Evolutionary conservation across 1,140 invertebrate genomes (phyloP).

Genomic region (Rhopalosiphum padi): DNA sequence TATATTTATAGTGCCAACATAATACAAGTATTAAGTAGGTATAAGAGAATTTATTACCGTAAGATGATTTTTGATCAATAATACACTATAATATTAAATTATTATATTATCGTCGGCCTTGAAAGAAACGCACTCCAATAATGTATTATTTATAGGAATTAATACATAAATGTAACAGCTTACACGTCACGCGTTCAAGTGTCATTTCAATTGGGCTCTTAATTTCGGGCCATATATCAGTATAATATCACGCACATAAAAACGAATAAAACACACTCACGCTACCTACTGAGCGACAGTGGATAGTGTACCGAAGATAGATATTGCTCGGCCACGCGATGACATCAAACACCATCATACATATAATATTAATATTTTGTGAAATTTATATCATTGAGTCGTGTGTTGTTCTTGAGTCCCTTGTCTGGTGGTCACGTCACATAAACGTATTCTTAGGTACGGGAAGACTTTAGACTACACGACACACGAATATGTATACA

Average conservation of each 20-base stretch:
- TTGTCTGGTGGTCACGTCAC: not conserved
- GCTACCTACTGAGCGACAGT: not conserved
- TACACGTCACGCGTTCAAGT: not conserved
- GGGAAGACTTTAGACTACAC: not conserved
- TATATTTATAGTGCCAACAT: not conserved
- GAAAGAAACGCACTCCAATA: not conserved
- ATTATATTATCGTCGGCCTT: not conserved
- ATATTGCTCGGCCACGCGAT: not conserved
- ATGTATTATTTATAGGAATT: conserved; percentile 30
- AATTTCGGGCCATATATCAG: not conserved
- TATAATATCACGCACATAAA: not conserved
- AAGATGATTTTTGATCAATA: not conserved
- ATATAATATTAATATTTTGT: not conserved
- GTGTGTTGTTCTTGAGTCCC: not conserved
- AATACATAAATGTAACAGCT: not conserved
- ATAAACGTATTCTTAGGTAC: not conserved
- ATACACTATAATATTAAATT: not conserved
- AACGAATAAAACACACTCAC: not conserved
- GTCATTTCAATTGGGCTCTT: not conserved
- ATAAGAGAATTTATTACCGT: not conserved
- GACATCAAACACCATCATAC: not conserved
- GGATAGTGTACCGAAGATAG: not conserved
- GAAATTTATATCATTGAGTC: not conserved
- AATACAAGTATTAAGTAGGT: not conserved
- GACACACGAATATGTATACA: not conserved